Evolutionary conservation across 2,797 vertebrate genomes (phyloP).

Genomic region (Urophycis tenuis): DNA sequence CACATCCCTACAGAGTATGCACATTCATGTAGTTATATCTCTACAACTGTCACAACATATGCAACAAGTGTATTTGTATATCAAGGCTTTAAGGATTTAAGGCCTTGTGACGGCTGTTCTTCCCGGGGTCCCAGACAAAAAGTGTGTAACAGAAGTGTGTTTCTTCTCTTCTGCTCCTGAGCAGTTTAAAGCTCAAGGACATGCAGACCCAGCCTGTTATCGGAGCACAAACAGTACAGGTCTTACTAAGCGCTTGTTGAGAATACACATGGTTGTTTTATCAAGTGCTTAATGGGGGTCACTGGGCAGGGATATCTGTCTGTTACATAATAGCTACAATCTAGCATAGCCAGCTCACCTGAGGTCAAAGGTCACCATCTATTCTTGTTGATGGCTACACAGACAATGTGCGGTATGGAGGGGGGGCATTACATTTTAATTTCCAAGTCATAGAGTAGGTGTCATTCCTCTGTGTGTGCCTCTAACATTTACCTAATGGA

Average conservation of each 20-base stretch:
- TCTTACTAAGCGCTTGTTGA: not conserved
- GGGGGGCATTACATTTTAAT: slow-evolving; percentile 15
- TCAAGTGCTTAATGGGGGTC: not conserved
- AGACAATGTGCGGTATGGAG: too few species aligned
- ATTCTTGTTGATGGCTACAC: not conserved
- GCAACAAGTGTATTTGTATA: too few species aligned
- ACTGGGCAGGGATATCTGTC: not conserved
- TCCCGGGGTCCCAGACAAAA: not conserved
- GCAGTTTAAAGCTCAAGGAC: not conserved
- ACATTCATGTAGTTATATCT: too few species aligned
- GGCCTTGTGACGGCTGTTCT: too few species aligned
- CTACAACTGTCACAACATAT: too few species aligned
- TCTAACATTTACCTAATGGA: not conserved
- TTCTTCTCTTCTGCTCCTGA: not conserved
- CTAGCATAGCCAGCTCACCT: not conserved
- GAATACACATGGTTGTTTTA: not conserved
- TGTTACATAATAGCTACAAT: not conserved
- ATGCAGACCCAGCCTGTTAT: not conserved
- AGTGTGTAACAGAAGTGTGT: not conserved
- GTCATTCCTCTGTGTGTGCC: not conserved
- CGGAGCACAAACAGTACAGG: not conserved
- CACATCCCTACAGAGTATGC: too few species aligned
- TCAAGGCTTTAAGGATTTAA: too few species aligned
- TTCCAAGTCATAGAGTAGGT: not conserved
- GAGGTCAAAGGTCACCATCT: not conserved